phyloP scores from a whole-genome alignment of 1,140 invertebrate genomes.

The Drosophila pseudoobscura region DNA sequence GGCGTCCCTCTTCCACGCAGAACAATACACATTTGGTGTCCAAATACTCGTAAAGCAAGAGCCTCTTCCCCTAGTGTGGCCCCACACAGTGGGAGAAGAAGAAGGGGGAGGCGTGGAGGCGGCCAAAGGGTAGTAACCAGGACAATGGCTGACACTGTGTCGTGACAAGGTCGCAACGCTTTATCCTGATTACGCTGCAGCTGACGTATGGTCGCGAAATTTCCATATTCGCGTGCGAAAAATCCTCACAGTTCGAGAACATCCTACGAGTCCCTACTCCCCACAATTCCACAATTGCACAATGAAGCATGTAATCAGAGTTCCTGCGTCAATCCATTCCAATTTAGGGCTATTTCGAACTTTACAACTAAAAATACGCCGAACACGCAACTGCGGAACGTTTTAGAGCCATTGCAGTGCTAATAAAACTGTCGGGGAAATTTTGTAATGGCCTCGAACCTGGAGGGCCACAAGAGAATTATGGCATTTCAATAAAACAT shows the following conservation, averaged over 20 bases:
- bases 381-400: constrained; percentile 11
- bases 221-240: constrained; percentile 40
- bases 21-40: too few species aligned
- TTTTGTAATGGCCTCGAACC: not conserved
- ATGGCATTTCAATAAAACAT: constrained; percentile 10
- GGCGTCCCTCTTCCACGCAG: too few species aligned
- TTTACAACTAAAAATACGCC: constrained; percentile 39
- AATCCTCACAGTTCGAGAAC: too few species aligned
- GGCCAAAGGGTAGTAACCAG: constrained; percentile 26
- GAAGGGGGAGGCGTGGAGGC: not conserved
- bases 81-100: not conserved
- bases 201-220: constrained; percentile 37
- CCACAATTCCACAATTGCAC: constrained; percentile 5
- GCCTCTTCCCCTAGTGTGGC: too few species aligned
- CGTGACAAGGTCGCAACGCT: constrained; percentile 46
- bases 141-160: constrained; percentile 49
- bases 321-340: constrained; percentile 14
- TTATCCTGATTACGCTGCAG: constrained; percentile 19
- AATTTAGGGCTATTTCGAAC: constrained; percentile 37
- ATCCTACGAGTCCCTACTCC: not conserved
- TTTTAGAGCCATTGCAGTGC: constrained; percentile 11
- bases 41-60: too few species aligned
- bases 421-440: constrained; percentile 12
- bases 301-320: constrained; percentile 38
- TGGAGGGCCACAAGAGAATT: not conserved